Evolutionary conservation across 2,888 invertebrate species (phyloP).

Genomic region (Microchrysa polita): DNA sequence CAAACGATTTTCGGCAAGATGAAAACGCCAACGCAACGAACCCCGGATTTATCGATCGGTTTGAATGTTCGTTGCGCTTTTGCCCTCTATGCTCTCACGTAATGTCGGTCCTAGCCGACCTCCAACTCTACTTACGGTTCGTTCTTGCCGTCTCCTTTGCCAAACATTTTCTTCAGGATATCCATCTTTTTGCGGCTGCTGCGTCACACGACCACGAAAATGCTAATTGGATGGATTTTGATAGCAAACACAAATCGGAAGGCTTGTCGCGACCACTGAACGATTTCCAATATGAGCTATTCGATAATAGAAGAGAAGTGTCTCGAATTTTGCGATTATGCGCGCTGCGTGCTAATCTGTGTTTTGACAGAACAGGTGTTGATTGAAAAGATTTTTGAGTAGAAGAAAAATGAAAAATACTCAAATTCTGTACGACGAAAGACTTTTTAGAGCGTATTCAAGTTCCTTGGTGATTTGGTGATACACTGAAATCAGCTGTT

Average conservation of each 20-base stretch:
- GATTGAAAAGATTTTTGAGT: no score
- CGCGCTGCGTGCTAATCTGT: constrained; percentile 24
- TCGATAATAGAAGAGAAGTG: constrained; percentile 30
- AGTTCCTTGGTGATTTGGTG: no score
- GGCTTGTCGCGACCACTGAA: neutral
- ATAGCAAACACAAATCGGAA: no score
- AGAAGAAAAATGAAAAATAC: no score
- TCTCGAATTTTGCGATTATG: constrained; percentile 22
- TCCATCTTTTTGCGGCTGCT: constrained; percentile 54
- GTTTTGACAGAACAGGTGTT: constrained; percentile 24
- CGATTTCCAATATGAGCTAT: constrained; percentile 3
- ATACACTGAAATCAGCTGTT: no score
- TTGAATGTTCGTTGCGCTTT: constrained; percentile 22
- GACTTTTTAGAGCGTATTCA: no score
- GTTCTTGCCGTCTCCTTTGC: constrained; percentile 53
- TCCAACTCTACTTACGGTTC: constrained; percentile 50
- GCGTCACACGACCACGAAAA: neutral
- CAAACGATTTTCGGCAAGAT: neutral
- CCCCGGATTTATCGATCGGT: constrained; percentile 49
- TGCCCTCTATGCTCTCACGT: constrained; percentile 16
- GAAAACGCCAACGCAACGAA: neutral
- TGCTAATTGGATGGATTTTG: constrained; percentile 24
- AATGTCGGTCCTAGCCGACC: neutral
- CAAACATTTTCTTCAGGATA: constrained; percentile 59
- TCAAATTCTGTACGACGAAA: no score